Base-by-base conservation (phyloP, 1,140 invertebrate species). In the Heliconius eleuchia region DNA sequence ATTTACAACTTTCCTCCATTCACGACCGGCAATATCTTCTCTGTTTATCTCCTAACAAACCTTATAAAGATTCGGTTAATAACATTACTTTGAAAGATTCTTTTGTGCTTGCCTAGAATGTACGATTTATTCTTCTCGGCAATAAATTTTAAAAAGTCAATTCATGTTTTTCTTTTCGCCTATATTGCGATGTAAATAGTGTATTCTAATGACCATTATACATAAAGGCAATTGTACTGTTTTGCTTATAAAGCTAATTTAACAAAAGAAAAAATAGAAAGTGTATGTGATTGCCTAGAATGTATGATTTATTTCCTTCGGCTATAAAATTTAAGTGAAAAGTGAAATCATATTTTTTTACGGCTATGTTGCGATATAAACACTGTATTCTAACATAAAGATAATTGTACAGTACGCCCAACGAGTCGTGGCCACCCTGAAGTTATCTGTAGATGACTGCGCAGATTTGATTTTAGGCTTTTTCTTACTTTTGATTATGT, bases 1-100 rank as follows among this genome's bases (percentile, higher is more conserved):
- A 88, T 88, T 89, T 88, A 90, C 85, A 86, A 83, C 82, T 83
- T 85, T 83, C 70, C 71, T 76, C 75, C 78, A 85, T 83, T 75
- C 60, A 42, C 52, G 30, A 50, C 42, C 30, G 18, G 52, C 75
- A 71, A 72, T 79, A 72, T 75, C 78, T 76, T 66, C 39, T 78
- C 71, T 71, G 66, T 76, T 76, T 76, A 76, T 76, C 74, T 66
- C 55, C 37, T 77, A 52, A 66, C 23, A 72, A 74, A 57, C 23
- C 73, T 74, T 74, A 57, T 57, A 77, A 77, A 77, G 27, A 77
- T 77, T 77, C 39, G 50, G 19, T 57, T 77, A 39, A 77, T 77
- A 72, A 55, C 27, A 46, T 77, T 72, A 55, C 71, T 77, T 72
- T 55, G 39, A 74, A 55, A 55, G 73, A 74, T 74, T 74, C 50